Percentiles rank a stretch among this genome's conserved stretches.
These are phyloP conservation scores for Lobophora halterata DNA, from an alignment of 2,888 invertebrate genomes.

Conservation along the genomic window DNA sequence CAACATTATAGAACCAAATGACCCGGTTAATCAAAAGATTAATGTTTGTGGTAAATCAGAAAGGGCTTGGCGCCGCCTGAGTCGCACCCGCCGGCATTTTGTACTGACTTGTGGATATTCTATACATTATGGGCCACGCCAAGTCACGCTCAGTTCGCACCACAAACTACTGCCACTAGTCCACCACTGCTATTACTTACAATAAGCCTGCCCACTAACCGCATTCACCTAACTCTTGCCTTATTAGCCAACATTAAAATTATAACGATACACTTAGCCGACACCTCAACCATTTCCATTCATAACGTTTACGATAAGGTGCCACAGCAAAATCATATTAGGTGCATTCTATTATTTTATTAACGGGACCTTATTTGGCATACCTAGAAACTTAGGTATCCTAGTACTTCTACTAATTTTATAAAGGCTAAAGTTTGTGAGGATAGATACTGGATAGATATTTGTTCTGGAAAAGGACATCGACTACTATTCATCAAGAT, in stretches of 20 bases:
- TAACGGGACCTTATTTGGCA: no score
- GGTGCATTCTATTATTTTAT: no score
- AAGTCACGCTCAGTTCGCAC: slow-evolving; percentile 55
- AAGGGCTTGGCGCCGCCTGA: slow-evolving; percentile 33
- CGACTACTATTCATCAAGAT: no score
- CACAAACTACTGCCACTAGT: slow-evolving; percentile 60
- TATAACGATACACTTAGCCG: slow-evolving; percentile 53
- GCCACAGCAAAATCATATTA: slow-evolving; percentile 29
- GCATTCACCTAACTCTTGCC: slow-evolving; percentile 55
- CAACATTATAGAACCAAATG: slow-evolving; percentile 44
- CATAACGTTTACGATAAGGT: slow-evolving; percentile 33
- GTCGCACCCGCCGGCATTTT: slow-evolving; percentile 3
- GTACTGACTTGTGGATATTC: slow-evolving; percentile 7
- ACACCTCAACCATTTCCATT: slow-evolving; percentile 36
- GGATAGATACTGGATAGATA: no score
- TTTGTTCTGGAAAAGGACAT: no score
- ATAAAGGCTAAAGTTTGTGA: no score
- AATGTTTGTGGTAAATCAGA: slow-evolving; percentile 62
- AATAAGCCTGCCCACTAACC: slow-evolving; percentile 55
- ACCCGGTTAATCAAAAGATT: slow-evolving; percentile 56
- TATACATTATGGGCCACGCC: slow-evolving; percentile 27
- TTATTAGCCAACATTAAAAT: slow-evolving; percentile 65
- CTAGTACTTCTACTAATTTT: no score
- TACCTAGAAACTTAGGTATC: no score
- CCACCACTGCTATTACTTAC: slow-evolving; percentile 58